Evolutionary conservation across 2,888 invertebrate species (phyloP).

Genomic region (Erebia epiphron): DNA sequence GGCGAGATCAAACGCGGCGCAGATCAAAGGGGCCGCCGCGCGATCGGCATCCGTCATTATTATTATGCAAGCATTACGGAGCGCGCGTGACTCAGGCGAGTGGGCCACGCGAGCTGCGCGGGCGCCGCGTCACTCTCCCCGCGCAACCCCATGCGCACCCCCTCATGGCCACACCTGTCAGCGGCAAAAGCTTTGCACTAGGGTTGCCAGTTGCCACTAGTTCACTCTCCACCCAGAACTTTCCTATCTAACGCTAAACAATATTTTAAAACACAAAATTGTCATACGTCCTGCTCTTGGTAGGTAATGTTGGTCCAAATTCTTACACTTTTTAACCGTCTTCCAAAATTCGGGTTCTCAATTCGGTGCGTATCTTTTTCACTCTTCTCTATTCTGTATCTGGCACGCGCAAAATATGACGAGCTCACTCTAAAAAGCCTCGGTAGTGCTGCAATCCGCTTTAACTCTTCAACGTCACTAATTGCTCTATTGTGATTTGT

Average conservation of each 20-base stretch:
- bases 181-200: slow-evolving; percentile 24
- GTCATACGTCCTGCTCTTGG: no score
- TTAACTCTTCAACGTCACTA: no score
- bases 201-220: slow-evolving; percentile 19
- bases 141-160: slow-evolving; percentile 49
- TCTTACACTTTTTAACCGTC: no score
- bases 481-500: no score
- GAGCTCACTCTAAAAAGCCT: no score
- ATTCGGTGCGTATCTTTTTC: no score
- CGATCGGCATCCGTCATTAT: slow-evolving; percentile 84
- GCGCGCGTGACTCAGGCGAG: slow-evolving; percentile 82
- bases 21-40: slow-evolving; percentile 82
- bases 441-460: no score
- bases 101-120: slow-evolving; percentile 80
- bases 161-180: slow-evolving; percentile 51
- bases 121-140: slow-evolving; percentile 64
- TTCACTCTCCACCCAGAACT: background rate
- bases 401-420: no score
- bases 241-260: background rate
- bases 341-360: no score
- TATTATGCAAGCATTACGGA: slow-evolving; percentile 83
- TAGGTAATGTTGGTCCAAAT: no score
- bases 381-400: no score
- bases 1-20: slow-evolving; percentile 79
- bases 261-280: no score